These are phyloP conservation scores for Leucophenga montana DNA, from an alignment of 2,888 invertebrate genomes.

Conservation along the genomic window DNA sequence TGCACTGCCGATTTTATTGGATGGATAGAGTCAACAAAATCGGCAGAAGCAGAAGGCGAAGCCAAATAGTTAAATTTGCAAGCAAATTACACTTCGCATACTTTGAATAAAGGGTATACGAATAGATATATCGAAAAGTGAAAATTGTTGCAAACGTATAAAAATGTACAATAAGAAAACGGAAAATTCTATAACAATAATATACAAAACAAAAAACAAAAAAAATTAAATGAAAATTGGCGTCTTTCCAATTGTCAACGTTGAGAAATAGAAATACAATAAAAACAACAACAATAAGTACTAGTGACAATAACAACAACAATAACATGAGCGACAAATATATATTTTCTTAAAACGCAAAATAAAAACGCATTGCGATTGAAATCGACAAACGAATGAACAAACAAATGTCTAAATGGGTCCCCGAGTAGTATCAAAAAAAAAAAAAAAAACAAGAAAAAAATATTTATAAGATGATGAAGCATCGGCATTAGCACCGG, in stretches of 20 bases:
- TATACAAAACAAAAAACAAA: slow-evolving; percentile 5
- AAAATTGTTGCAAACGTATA: slow-evolving; percentile 1
- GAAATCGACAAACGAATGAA: slow-evolving; percentile 39
- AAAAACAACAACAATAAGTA: slow-evolving; percentile 31
- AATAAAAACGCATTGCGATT: slow-evolving; percentile 34
- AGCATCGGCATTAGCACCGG: not conserved
- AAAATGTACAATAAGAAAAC: not conserved
- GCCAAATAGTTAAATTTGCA: too few relatives aligned
- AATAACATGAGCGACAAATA: slow-evolving; percentile 15
- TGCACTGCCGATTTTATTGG: too few relatives aligned
- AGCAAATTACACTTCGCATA: too few relatives aligned
- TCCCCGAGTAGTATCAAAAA: slow-evolving; percentile 23
- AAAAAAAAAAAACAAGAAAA: slow-evolving; percentile 21
- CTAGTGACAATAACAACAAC: slow-evolving; percentile 26
- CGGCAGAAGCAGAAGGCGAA: too few relatives aligned
- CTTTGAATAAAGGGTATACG: too few relatives aligned
- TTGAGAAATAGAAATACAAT: slow-evolving; percentile 16
- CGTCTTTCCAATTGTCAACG: slow-evolving; percentile 16
- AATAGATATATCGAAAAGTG: not conserved
- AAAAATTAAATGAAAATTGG: slow-evolving; percentile 1
- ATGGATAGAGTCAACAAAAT: too few relatives aligned
- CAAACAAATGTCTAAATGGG: not conserved
- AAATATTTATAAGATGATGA: not conserved
- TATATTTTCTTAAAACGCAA: slow-evolving; percentile 11
- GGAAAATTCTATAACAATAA: slow-evolving; percentile 42